phyloP scores from a whole-genome alignment of 2,888 invertebrate genomes.

The Drosophila ustulata region DNA sequence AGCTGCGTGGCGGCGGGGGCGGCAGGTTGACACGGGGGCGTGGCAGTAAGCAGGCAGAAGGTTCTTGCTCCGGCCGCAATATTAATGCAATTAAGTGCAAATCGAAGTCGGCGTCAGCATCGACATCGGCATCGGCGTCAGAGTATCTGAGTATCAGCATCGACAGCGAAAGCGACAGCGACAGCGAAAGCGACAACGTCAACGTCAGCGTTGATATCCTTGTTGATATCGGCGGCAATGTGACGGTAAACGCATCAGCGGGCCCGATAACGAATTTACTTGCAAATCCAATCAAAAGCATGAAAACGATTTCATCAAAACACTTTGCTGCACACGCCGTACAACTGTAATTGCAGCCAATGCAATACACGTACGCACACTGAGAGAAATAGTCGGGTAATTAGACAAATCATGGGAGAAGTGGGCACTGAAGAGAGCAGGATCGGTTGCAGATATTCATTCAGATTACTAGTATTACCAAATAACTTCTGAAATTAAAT shows the following conservation, averaged over 20 bases:
- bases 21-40: neutral
- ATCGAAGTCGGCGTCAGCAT: slow-evolving; percentile 58
- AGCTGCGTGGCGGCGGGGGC: neutral
- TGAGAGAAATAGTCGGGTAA: neutral
- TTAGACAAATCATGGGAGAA: neutral
- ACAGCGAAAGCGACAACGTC: slow-evolving; percentile 9
- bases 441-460: too few relatives aligned
- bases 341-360: slow-evolving; percentile 16
- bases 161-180: slow-evolving; percentile 9
- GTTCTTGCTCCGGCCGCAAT: slow-evolving; percentile 58
- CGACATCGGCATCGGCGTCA: too few relatives aligned
- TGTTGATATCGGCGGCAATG: slow-evolving; percentile 34
- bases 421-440: too few relatives aligned
- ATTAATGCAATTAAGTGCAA: slow-evolving; percentile 80
- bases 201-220: slow-evolving; percentile 52
- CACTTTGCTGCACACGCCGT: slow-evolving; percentile 25
- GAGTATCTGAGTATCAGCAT: slow-evolving; percentile 13
- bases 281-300: slow-evolving; percentile 69
- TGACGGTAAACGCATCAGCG: slow-evolving; percentile 66
- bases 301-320: slow-evolving; percentile 63
- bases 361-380: slow-evolving; percentile 7
- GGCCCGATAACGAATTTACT: slow-evolving; percentile 69
- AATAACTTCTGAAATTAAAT: too few relatives aligned
- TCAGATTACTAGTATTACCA: too few relatives aligned
- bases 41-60: slow-evolving; percentile 8